Conservation (phyloP, 2,797 vertebrate species). For the Acanthiza pusilla region DNA sequence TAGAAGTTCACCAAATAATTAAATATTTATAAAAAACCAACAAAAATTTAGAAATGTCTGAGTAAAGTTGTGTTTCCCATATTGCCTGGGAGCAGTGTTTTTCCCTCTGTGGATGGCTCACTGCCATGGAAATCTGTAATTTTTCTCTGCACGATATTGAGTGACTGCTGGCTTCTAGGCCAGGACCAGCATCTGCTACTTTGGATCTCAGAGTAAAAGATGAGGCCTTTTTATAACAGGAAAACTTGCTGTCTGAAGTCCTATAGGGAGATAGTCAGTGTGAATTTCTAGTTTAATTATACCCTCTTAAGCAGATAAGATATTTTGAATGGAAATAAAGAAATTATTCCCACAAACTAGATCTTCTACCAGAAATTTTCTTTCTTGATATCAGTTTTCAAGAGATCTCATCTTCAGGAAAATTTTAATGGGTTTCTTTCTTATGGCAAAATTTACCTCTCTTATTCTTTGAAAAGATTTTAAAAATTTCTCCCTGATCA, state of each 20-base stretch:
- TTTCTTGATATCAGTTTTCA: background rate
- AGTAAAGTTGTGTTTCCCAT: background rate
- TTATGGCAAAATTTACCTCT: background rate
- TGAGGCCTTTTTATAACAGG: rapidly evolving
- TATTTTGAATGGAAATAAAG: background rate
- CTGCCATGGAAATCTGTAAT: background rate
- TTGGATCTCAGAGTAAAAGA: background rate
- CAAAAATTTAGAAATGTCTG: background rate
- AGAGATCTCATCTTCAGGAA: background rate
- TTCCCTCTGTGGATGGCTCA: background rate
- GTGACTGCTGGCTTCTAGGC: background rate
- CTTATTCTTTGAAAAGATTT: background rate
- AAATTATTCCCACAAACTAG: background rate
- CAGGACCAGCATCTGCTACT: background rate
- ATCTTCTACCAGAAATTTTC: background rate
- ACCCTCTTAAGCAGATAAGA: background rate
- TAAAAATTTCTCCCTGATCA: background rate
- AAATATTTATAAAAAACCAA: background rate
- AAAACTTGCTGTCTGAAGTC: background rate
- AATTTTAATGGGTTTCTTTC: background rate
- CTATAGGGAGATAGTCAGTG: background rate
- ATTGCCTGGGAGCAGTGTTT: background rate
- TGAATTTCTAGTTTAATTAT: background rate
- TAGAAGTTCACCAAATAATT: background rate
- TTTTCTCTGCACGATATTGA: background rate